Evolutionary conservation across 2,888 invertebrate species (phyloP).

Genomic region (Pandemis cinnamomeana): DNA sequence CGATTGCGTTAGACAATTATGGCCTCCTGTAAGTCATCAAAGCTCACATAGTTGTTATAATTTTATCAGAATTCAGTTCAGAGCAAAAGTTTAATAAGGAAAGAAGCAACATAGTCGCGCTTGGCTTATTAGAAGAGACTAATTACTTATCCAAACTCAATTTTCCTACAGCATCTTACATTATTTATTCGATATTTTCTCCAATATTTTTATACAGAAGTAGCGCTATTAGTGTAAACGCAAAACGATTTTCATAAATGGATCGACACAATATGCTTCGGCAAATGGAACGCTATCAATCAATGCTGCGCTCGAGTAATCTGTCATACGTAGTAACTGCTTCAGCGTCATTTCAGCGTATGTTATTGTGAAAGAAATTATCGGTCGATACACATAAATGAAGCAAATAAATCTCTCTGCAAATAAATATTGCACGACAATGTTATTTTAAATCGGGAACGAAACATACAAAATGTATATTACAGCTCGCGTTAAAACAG

Average conservation of each 20-base stretch:
- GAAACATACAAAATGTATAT: constrained; percentile 12
- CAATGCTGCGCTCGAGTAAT: constrained; percentile 59
- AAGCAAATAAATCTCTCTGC: constrained; percentile 10
- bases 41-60: not conserved
- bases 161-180: constrained; percentile 20
- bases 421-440: constrained; percentile 15
- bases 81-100: constrained; percentile 25
- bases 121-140: constrained; percentile 29
- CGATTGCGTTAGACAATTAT: no score
- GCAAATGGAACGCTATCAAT: constrained; percentile 60
- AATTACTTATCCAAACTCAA: constrained; percentile 12
- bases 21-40: no score
- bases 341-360: constrained; percentile 41
- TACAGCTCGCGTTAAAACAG: constrained; percentile 41
- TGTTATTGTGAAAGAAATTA: constrained; percentile 41
- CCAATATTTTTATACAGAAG: constrained; percentile 20
- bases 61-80: not conserved
- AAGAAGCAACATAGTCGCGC: constrained; percentile 25
- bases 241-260: constrained; percentile 39
- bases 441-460: not conserved
- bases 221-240: constrained; percentile 25
- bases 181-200: constrained; percentile 23
- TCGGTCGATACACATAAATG: constrained; percentile 37
- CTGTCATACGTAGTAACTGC: constrained; percentile 51
- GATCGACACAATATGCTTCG: constrained; percentile 50